These are phyloP conservation scores for Ammodytes marinus DNA, from an alignment of 2,113 vertebrate species.

Conservation along the genomic window DNA sequence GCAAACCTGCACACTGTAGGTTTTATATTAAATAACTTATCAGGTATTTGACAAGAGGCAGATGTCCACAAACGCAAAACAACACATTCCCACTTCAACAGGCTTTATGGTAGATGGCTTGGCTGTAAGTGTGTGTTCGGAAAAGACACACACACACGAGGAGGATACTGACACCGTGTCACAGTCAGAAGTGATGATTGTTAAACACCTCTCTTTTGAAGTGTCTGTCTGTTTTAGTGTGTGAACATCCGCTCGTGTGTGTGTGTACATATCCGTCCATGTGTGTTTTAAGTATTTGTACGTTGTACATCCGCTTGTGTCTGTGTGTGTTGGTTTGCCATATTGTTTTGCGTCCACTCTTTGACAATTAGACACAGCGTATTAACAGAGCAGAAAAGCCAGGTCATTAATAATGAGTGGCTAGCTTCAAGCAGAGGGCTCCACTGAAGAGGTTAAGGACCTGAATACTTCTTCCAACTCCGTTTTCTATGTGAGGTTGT, in stretches of 20 bases:
- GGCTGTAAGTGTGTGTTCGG: neutral
- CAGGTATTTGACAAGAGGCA: too few species aligned
- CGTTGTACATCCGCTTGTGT: neutral
- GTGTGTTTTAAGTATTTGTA: slow-evolving; percentile 20
- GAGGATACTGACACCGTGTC: neutral
- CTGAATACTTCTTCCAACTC: neutral
- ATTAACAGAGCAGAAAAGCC: slow-evolving; percentile 62
- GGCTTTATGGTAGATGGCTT: neutral
- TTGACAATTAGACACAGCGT: slow-evolving; percentile 33
- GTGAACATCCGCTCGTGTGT: slow-evolving; percentile 3
- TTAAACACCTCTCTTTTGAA: slow-evolving; percentile 16
- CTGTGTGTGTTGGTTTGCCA: slow-evolving; percentile 4
- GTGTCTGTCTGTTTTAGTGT: slow-evolving; percentile 7
- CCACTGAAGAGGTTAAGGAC: slow-evolving; percentile 60
- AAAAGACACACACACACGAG: neutral
- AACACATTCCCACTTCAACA: neutral
- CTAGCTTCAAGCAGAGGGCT: slow-evolving; percentile 55
- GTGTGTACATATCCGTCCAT: slow-evolving; percentile 1
- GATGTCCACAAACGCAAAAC: neutral
- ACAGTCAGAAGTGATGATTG: neutral
- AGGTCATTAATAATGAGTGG: slow-evolving; percentile 70
- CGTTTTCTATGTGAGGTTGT: neutral
- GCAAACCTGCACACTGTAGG: too few species aligned
- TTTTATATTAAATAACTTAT: too few species aligned
- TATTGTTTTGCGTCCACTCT: slow-evolving; percentile 12